Base-by-base conservation (phyloP, 23 tunicate species). In the Halocynthia roretzi region DNA sequence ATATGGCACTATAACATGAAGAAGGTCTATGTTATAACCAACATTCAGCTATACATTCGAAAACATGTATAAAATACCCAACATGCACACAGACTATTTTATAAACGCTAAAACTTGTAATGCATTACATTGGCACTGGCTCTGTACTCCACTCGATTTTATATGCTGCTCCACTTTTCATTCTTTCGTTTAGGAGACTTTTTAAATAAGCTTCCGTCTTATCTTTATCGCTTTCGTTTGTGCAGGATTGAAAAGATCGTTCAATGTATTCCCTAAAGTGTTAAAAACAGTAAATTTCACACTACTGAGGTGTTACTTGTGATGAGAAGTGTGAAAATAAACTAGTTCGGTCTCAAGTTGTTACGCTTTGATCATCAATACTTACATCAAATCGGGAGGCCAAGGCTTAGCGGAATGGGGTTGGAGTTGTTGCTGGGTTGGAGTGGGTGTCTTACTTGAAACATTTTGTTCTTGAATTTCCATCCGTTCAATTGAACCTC, bases 161-260 rank as follows among this genome's bases (percentile, higher is more conserved):
- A 70, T 77, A 85, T 17, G 99, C 99, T 49, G 81, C 52, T 6
- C 99, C 99, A 54, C 80, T 79, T 79, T 96, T 96, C 93, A 96
- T 85, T 70, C 88, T 71, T 14, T 83, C 89, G 71, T 90, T 90
- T 49, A 96, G 50, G 8, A 86, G 56, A 50, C 80, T 82, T 71
- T 96, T 96, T 57, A 96, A 67, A 71, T 87, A 91, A 9, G 71
- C 57, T 53, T 96, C 99, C 11, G 94, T 87, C 60, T 79, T 82
- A 63, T 90, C 96, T 65, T 96, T 96, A 66, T 90, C 91, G 22
- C 76, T 80, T 75, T 96, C 96, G 76, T 70, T 74, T 10, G 55
- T 54, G 62, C 97, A 90, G 61, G 99, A 93, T 61, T 93, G 87
- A 68, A 96, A 96, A 31, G 99, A 89, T 21, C 99, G 71, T 55